Percentiles rank a stretch among this genome's conserved stretches.
Conservation (phyloP, 2,888 invertebrate genomes). For the Drosophila dives region DNA sequence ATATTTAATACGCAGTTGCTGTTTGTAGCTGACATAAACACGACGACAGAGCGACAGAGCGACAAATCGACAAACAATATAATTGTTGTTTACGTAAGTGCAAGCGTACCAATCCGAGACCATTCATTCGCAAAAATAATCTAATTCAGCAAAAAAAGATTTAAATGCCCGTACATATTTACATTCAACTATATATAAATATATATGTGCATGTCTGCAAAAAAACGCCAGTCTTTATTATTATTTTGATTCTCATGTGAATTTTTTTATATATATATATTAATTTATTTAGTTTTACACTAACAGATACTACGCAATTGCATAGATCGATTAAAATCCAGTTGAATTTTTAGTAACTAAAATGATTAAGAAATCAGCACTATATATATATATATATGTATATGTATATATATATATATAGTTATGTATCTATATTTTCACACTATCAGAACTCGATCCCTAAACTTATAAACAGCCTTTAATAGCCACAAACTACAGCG, state of each 20-base stretch:
- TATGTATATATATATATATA: too few species aligned
- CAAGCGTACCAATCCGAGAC: conserved; percentile 18
- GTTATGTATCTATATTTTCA: background rate
- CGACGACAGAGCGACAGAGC: conserved; percentile 17
- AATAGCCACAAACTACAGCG: background rate
- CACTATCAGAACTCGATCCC: background rate
- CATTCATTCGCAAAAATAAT: conserved; percentile 49
- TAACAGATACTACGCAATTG: conserved; percentile 1
- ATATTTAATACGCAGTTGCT: conserved; percentile 22
- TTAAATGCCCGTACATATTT: background rate
- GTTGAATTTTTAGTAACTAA: background rate
- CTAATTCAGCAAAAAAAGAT: conserved; percentile 1
- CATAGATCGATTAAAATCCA: background rate
- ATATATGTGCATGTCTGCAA: conserved; percentile 20
- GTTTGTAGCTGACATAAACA: conserved; percentile 6
- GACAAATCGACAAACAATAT: conserved; percentile 20
- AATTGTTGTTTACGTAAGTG: conserved; percentile 50
- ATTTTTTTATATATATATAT: background rate
- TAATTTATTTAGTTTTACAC: background rate
- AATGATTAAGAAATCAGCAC: background rate
- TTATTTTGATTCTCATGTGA: conserved; percentile 35
- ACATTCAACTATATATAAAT: background rate
- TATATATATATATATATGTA: too few species aligned
- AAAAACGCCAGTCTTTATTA: conserved; percentile 11
- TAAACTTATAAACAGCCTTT: background rate